Evolutionary conservation across 2,888 invertebrate species (phyloP).

Genomic region (Gymnocheta viridis): DNA sequence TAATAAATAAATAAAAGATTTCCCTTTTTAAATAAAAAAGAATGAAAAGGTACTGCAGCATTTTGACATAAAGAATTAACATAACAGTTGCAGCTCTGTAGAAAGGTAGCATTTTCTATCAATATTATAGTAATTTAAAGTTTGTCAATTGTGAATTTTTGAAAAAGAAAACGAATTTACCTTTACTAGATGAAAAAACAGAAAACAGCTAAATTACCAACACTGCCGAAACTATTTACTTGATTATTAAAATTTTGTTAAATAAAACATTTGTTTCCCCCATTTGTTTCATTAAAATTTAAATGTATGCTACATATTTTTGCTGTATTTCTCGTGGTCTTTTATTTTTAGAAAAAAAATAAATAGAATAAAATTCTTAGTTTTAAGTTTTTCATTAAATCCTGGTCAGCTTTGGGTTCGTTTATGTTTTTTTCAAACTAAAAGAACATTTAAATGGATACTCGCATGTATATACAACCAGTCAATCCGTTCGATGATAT

Average conservation of each 20-base stretch:
- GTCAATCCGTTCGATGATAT: conserved; percentile 1
- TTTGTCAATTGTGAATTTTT: too few relatives aligned
- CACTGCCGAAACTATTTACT: conserved; percentile 3
- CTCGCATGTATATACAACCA: background rate
- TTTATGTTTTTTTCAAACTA: background rate
- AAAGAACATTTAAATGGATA: background rate
- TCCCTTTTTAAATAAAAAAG: too few relatives aligned
- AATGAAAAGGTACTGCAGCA: too few relatives aligned
- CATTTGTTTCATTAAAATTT: background rate
- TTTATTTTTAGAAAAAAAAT: background rate
- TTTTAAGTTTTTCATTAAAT: background rate
- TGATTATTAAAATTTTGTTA: conserved; percentile 22
- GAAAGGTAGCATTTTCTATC: too few relatives aligned
- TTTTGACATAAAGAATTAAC: too few relatives aligned
- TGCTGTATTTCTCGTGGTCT: background rate
- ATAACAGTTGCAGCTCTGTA: too few relatives aligned
- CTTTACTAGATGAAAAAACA: too few relatives aligned
- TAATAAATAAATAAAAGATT: too few relatives aligned
- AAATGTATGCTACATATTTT: conserved; percentile 25
- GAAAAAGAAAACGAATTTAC: too few relatives aligned
- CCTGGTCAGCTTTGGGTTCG: conserved; percentile 28
- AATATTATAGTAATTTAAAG: too few relatives aligned
- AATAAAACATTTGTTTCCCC: conserved; percentile 7
- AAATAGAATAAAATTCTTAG: background rate
- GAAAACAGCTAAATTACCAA: too few relatives aligned